A percentile compares a stretch with the other conserved stretches of the same genome.
Evolutionary conservation across 1,140 invertebrate species (phyloP).

Genomic region (Lordiphosa collinella): DNA sequence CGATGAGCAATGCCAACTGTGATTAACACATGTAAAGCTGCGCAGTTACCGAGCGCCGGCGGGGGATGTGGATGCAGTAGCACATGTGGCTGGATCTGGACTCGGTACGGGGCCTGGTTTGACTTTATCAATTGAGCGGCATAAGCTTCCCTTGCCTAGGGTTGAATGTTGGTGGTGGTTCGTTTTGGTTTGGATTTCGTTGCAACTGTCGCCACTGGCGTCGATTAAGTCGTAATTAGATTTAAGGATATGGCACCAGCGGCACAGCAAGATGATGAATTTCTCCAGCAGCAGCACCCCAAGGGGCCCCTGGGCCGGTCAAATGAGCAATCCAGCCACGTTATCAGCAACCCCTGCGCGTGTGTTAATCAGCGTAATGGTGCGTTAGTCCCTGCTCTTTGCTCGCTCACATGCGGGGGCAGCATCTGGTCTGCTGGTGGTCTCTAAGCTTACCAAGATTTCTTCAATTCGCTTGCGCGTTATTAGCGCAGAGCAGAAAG

Average conservation of each 20-base stretch:
- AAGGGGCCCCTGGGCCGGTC: conserved; percentile 38
- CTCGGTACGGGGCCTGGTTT: conserved; percentile 38
- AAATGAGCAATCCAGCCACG: conserved; percentile 71
- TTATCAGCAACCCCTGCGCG: conserved; percentile 74
- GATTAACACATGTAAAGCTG: conserved; percentile 77
- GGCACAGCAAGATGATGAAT: conserved; percentile 76
- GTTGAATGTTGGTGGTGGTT: conserved; percentile 37
- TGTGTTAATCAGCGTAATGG: conserved; percentile 79
- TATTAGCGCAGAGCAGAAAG: conserved; percentile 52
- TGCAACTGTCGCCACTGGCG: conserved; percentile 76
- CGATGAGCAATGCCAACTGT: conserved; percentile 56
- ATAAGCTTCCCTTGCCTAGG: conserved; percentile 47
- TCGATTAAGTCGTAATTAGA: conserved; percentile 80
- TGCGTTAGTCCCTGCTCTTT: conserved; percentile 49
- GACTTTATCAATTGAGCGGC: conserved; percentile 77
- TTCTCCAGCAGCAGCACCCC: conserved; percentile 46
- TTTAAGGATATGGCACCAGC: conserved; percentile 79
- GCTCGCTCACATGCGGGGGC: conserved; percentile 29
- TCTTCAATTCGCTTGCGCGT: conserved; percentile 59
- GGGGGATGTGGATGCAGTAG: conserved; percentile 26
- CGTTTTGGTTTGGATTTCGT: conserved; percentile 39
- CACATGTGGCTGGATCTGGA: conserved; percentile 44
- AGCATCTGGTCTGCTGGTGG: conserved; percentile 45
- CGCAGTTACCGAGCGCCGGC: conserved; percentile 44
- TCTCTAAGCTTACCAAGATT: conserved; percentile 57